A percentile compares a stretch with the other conserved stretches of the same genome.
Conservation (phyloP, 2,888 invertebrate genomes). For the Platycnemis pennipes region DNA sequence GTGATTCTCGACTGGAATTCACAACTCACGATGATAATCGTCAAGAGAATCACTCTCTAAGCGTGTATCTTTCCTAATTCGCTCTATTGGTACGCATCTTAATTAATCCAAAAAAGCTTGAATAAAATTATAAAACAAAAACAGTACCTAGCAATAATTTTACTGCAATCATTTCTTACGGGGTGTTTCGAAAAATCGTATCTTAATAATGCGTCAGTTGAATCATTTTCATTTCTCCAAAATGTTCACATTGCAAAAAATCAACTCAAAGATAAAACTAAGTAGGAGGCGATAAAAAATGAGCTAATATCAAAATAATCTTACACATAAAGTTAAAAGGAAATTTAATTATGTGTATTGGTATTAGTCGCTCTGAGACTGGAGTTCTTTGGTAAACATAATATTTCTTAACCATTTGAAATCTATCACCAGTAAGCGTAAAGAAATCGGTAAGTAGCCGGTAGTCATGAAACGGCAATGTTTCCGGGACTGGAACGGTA, state of each 20-base stretch:
- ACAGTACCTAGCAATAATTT: neutral
- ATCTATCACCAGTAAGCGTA: conserved; percentile 28
- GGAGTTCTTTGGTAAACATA: too few relatives aligned
- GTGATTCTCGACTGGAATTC: neutral
- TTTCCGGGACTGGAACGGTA: neutral
- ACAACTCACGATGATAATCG: too few relatives aligned
- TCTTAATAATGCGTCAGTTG: too few relatives aligned
- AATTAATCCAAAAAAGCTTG: neutral
- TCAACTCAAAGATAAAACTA: neutral
- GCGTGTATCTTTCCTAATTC: neutral
- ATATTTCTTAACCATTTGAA: neutral
- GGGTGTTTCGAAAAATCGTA: conserved; percentile 3
- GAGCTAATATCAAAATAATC: neutral
- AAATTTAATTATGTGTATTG: too few relatives aligned
- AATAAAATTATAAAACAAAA: neutral
- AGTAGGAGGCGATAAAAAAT: neutral
- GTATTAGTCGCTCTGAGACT: too few relatives aligned
- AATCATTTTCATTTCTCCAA: too few relatives aligned
- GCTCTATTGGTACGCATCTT: neutral
- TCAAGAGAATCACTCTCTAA: neutral
- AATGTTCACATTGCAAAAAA: neutral
- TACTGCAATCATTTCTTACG: neutral
- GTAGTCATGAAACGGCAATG: neutral
- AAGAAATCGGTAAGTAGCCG: conserved; percentile 26
- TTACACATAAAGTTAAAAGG: too few relatives aligned